Base-by-base conservation (phyloP, 2,888 invertebrate species). In the Platycnemis pennipes region DNA sequence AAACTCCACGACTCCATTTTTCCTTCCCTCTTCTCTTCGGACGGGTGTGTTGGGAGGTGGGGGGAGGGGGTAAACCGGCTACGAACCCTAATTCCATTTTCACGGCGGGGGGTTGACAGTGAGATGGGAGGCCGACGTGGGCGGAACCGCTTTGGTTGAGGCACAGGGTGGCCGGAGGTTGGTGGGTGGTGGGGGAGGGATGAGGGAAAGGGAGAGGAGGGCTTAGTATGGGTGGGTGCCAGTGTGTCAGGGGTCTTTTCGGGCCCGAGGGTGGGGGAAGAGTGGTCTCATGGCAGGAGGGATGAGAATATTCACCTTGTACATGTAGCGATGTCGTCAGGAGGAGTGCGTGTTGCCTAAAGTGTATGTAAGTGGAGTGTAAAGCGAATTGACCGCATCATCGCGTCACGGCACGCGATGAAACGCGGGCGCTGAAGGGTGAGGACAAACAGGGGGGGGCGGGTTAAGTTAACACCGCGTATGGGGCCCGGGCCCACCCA, bases 71-170 rank as follows among this genome's bases (percentile, higher is more conserved):
- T 37, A 45, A 42, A 88, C 49, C 46, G 53, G 88, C 53, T 7
- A 53, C 88, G 53, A 89, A 89, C 88, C 88, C 88, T 89, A 89
- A 89, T 89, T 89, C 88, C 88, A 89, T 89, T 89, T 89, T 89
- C 88, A 53, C 88, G 22, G 88, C 53, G 46, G 88, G 88, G 53
- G 88, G 49, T 89, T 89, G 88, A 89, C 88, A 89, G 88, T 37
- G 53, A 42, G 88, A 53, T 53, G 53, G 88, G 53, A n/a, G 37
- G 16, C 63, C n/a, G n/a, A 16, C 13, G 63, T 63, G 63, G 63
- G 63, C 63, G 77, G 77, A 37, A 37, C 37, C 77, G 31, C 77
- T 77, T 37, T 77, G 37, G 77, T 2, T 37, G 77, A 77, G 77
- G 77, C 37, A 77, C 77, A 77, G 37, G 77, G 77, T 37, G 77